Base-by-base conservation (phyloP, 2,797 vertebrate species). In the Florisuga fusca region DNA sequence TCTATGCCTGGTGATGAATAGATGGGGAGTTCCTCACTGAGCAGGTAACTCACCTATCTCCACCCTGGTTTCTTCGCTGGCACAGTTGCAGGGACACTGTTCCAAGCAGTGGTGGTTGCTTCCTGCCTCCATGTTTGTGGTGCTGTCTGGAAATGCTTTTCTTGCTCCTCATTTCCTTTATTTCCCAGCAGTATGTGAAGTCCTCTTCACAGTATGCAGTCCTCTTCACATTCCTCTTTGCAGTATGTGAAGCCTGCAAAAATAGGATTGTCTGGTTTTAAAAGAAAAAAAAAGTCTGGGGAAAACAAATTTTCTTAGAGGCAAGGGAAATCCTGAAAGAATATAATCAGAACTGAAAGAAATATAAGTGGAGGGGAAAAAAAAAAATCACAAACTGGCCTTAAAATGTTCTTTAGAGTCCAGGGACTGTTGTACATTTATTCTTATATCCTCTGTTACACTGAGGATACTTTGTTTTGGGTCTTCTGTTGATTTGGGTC, bases 31-130 rank as follows among this genome's bases (percentile, higher is more conserved):
- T 94, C 14, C n/a, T 7, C 7, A 17, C 11, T 2, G 15, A 33
- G 13, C 51, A 87, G 38, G 62, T 69, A 72, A 59, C 25, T 17
- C 34, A 10, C 10, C 15, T 45, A 18, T 46, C 45, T 55, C 18
- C 46, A 33, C 33, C 0, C 58, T 53, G 55, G n/a, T 10, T 84
- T 82, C 63, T 62, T 15, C 58, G 7, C 48, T 76, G 55, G 26
- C 38, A 10, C 34, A 22, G 11, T 34, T 78, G n/a, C 46, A 23
- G 8, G 51, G 58, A 38, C 0, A 0, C 20, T 43, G 12, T 26
- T 88, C 77, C 45, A 25, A 61, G 41, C 41, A 71, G 36, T 8
- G 19, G 26, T n/a, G 34, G 26, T 68, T 93, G 54, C 17, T 7
- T 84, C 3, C 25, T 90, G 22, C 26, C 14, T 89, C 29, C 8